Conservation (phyloP, 2,888 invertebrate species). For the Labia minor region DNA sequence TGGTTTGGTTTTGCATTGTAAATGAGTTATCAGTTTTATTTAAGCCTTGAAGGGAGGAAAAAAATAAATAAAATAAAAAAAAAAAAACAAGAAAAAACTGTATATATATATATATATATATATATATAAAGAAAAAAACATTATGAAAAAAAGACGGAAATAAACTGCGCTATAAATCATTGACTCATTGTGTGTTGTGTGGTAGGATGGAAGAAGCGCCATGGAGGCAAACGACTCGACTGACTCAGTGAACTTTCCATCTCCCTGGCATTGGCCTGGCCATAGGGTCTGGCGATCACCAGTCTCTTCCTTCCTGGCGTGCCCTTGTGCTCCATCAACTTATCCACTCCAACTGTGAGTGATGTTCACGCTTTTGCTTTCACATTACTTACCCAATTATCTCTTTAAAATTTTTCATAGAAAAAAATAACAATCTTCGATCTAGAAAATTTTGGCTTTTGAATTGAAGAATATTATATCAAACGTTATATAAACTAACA, state of each 20-base stretch:
- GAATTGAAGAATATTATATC: too few relatives aligned
- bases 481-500: too few relatives aligned
- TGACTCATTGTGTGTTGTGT: not conserved
- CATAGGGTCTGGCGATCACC: not conserved
- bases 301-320: too few relatives aligned
- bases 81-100: not conserved
- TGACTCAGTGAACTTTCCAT: not conserved
- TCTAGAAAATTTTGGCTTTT: too few relatives aligned
- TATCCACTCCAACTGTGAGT: too few relatives aligned
- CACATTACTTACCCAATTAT: too few relatives aligned
- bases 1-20: not conserved
- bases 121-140: too few relatives aligned
- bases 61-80: not conserved
- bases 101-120: too few relatives aligned
- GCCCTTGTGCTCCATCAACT: too few relatives aligned
- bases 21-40: constrained; percentile 13
- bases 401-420: too few relatives aligned
- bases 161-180: not conserved
- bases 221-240: not conserved
- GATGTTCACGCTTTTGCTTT: too few relatives aligned
- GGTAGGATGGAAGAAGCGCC: not conserved
- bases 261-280: not conserved
- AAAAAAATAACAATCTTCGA: too few relatives aligned
- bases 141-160: not conserved
- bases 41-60: not conserved